These are phyloP conservation scores for Folsomia candida DNA, from an alignment of 2,888 invertebrate genomes.

Conservation along the genomic window DNA sequence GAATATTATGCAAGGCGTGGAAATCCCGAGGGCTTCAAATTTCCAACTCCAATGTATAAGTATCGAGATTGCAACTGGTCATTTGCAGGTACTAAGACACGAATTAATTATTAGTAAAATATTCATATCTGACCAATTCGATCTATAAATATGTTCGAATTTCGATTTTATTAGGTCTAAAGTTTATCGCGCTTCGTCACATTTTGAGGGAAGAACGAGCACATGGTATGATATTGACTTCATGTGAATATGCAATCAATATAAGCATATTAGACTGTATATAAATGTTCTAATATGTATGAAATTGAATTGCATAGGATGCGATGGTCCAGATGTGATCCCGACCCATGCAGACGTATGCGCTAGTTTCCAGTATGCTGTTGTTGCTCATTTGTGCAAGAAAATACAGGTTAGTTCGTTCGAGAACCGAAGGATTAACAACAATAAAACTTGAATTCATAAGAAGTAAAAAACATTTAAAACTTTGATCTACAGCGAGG, in stretches of 20 bases:
- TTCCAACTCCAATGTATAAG: constrained; percentile 64
- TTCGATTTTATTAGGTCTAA: no score
- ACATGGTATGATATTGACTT: constrained; percentile 54
- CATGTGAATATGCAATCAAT: constrained; percentile 1
- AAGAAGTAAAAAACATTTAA: no score
- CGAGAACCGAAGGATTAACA: no score
- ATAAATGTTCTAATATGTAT: constrained; percentile 1
- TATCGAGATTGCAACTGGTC: constrained; percentile 84
- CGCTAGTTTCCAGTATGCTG: constrained; percentile 74
- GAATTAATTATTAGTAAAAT: no score
- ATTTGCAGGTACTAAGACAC: constrained; percentile 84
- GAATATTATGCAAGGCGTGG: constrained; percentile 74
- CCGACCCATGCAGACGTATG: constrained; percentile 77
- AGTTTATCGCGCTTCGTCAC: constrained; percentile 62
- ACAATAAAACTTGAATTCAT: no score
- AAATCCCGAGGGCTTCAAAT: constrained; percentile 65
- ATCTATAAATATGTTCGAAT: no score
- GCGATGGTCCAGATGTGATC: constrained; percentile 68
- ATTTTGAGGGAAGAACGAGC: constrained; percentile 63
- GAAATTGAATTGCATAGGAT: constrained; percentile 53
- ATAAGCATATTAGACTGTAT: not conserved
- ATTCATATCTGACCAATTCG: no score
- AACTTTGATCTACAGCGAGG: no score
- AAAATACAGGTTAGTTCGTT: no score
- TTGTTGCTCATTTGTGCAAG: constrained; percentile 75